phyloP scores from a whole-genome alignment of 2,888 invertebrate species.

The Hecatera dysodea region DNA sequence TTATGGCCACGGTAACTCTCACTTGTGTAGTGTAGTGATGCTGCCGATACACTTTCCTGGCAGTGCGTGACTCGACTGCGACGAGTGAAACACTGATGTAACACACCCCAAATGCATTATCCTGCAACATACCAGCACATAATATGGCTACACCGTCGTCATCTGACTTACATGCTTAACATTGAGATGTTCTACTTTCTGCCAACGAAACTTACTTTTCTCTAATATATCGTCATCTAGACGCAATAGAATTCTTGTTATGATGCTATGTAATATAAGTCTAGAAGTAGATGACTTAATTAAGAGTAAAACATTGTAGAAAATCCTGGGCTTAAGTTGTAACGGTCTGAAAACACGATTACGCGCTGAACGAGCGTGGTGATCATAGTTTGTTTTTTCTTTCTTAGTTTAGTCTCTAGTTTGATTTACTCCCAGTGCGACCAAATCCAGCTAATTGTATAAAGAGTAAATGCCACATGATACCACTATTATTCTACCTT shows the following conservation, averaged over 20 bases:
- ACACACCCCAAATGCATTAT: slow-evolving; percentile 81
- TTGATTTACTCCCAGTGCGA: neutral
- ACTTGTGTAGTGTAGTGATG: slow-evolving; percentile 83
- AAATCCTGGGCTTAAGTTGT: too few species aligned
- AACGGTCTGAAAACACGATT: neutral
- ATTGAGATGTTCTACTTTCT: slow-evolving; percentile 17
- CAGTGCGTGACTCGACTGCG: slow-evolving; percentile 84
- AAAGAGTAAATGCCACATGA: neutral
- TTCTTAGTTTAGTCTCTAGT: too few species aligned
- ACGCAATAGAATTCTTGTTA: neutral
- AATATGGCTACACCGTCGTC: slow-evolving; percentile 37
- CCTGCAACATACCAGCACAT: slow-evolving; percentile 70
- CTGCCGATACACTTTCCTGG: slow-evolving; percentile 88
- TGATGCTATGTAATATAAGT: too few species aligned
- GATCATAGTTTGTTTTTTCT: neutral
- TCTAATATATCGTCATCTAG: too few species aligned
- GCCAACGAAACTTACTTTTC: neutral
- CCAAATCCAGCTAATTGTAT: neutral
- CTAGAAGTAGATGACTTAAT: too few species aligned
- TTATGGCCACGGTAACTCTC: slow-evolving; percentile 85
- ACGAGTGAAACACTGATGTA: slow-evolving; percentile 79
- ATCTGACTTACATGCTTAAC: slow-evolving; percentile 24
- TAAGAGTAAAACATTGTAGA: too few species aligned
- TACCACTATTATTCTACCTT: neutral
- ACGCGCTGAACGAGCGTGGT: too few species aligned